phyloP scores from a whole-genome alignment of 2,888 invertebrate species.

The Reticulitermes lucifugus region DNA sequence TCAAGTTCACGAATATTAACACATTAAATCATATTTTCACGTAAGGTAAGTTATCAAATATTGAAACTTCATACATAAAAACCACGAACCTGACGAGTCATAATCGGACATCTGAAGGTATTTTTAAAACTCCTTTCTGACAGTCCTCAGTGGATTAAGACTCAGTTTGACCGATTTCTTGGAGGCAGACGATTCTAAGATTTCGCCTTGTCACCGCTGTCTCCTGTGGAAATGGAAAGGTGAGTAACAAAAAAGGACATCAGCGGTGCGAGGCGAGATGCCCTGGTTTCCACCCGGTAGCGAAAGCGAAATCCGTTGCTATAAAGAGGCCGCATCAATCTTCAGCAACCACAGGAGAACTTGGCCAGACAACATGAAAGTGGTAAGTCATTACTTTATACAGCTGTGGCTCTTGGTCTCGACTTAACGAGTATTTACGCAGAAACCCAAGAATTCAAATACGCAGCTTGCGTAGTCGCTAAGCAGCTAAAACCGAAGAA shows the following conservation, averaged over 20 bases:
- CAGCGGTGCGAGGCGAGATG: constrained; percentile 25
- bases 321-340: constrained; percentile 6
- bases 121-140: no score
- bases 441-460: not conserved
- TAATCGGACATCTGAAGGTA: no score
- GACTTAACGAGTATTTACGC: no score
- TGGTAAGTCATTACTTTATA: not conserved
- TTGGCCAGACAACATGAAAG: not conserved
- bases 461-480: not conserved
- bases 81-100: no score
- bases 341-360: not conserved
- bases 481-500: not conserved
- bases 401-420: not conserved
- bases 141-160: no score
- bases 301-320: constrained; percentile 6
- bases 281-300: constrained; percentile 13
- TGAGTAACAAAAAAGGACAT: not conserved
- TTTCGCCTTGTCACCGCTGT: constrained; percentile 28
- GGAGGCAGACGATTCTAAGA: not conserved
- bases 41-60: no score
- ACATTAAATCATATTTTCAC: no score
- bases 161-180: not conserved
- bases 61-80: no score
- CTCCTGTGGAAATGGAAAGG: constrained; percentile 29
- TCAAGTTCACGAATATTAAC: no score